These are phyloP conservation scores for Caenorhabditis doughertyi DNA, from an alignment of 2,888 invertebrate genomes.

Conservation along the genomic window DNA sequence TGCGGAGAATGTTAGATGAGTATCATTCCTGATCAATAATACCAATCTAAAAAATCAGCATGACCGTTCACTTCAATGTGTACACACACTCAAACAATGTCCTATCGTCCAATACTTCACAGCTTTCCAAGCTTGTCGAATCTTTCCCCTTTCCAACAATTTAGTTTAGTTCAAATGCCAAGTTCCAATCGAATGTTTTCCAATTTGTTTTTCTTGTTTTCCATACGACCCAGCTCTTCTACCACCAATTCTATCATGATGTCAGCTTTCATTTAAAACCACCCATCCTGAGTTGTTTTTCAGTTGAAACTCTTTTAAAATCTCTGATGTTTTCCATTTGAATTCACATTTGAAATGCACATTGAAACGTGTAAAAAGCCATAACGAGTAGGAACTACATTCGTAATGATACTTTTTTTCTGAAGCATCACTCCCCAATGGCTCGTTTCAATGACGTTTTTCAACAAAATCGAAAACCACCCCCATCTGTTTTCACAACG, in stretches of 20 bases:
- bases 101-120: no score
- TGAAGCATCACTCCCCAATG: conserved; percentile 57
- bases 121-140: no score
- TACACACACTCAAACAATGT: no score
- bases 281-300: conserved; percentile 40
- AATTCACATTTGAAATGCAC: conserved; percentile 52
- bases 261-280: conserved; percentile 37
- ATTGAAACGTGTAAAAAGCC: conserved; percentile 60
- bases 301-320: conserved; percentile 32
- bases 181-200: background rate
- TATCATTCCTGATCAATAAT: no score
- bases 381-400: conserved; percentile 59
- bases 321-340: conserved; percentile 44
- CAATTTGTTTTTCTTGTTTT: background rate
- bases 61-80: no score
- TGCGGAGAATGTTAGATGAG: no score
- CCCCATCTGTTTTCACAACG: background rate
- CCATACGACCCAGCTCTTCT: background rate
- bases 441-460: conserved; percentile 55
- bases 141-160: no score
- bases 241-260: conserved; percentile 27
- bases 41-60: no score
- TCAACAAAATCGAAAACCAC: conserved; percentile 32
- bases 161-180: no score
- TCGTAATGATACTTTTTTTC: conserved; percentile 60